A percentile compares a stretch with the other conserved stretches of the same genome.
Evolutionary conservation across 2,113 vertebrate species (phyloP).

Genomic region (Myotis brandtii): DNA sequence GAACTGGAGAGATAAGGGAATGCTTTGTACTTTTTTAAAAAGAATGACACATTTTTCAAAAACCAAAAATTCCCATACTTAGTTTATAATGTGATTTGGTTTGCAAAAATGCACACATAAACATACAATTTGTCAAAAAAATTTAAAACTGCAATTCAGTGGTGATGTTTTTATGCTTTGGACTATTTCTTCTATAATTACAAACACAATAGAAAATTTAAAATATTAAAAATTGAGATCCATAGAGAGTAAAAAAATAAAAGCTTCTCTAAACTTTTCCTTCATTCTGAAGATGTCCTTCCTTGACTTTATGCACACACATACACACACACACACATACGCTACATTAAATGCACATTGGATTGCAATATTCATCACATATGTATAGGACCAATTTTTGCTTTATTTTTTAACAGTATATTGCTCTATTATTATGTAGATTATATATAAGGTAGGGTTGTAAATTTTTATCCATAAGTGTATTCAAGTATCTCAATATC

Average conservation of each 20-base stretch:
- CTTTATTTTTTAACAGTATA: neutral
- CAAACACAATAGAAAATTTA: neutral
- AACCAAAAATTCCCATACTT: neutral
- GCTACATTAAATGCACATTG: neutral
- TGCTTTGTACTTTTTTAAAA: neutral
- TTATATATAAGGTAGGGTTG: neutral
- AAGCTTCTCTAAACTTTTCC: neutral
- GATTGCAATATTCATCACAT: neutral
- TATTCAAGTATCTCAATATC: neutral
- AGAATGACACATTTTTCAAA: neutral
- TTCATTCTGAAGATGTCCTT: neutral
- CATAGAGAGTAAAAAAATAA: neutral
- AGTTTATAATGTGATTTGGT: conserved; percentile 37
- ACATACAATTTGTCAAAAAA: neutral
- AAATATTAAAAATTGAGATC: conserved; percentile 4
- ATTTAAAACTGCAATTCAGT: neutral
- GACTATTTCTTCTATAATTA: conserved; percentile 9
- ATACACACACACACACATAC: accelerated
- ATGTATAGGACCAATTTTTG: neutral
- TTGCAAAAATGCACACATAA: neutral
- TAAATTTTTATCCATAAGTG: neutral
- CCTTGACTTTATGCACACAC: neutral
- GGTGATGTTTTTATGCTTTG: neutral
- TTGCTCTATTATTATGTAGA: neutral
- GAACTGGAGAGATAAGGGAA: neutral